Conservation (phyloP, 2,888 invertebrate genomes). For the Hofmannophila pseudospretella region DNA sequence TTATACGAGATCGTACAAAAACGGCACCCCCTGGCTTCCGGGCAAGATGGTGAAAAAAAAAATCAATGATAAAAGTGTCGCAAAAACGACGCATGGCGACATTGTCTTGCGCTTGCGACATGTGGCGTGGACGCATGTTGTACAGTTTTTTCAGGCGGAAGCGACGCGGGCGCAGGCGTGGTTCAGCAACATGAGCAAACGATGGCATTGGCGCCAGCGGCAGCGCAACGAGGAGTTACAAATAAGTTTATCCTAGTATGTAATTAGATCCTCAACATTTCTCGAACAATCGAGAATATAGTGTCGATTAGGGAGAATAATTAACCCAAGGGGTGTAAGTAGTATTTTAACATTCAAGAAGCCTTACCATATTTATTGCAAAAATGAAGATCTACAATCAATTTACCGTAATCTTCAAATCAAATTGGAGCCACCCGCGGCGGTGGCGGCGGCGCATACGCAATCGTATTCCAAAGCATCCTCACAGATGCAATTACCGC, state of each 20-base stretch:
- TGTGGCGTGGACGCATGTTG: no score
- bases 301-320: no score
- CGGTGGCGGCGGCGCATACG: slow-evolving; percentile 42
- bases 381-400: slow-evolving; percentile 8
- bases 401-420: slow-evolving; percentile 21
- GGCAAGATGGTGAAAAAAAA: slow-evolving; percentile 16
- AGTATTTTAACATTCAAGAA: not conserved
- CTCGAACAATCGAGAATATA: no score
- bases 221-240: no score
- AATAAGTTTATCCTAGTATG: no score
- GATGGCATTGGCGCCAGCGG: no score
- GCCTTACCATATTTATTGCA: not conserved
- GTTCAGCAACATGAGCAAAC: no score
- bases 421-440: slow-evolving; percentile 44
- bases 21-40: slow-evolving; percentile 3
- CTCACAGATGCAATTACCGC: slow-evolving; percentile 39
- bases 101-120: no score
- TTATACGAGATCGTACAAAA: slow-evolving; percentile 27
- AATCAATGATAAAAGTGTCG: slow-evolving; percentile 7
- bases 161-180: no score
- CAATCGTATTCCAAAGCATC: slow-evolving; percentile 25
- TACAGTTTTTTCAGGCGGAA: no score
- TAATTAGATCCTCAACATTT: no score
- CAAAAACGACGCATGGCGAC: not conserved
- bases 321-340: no score